Conservation (phyloP, 2,113 vertebrate species). For the Scalopus aquaticus region DNA sequence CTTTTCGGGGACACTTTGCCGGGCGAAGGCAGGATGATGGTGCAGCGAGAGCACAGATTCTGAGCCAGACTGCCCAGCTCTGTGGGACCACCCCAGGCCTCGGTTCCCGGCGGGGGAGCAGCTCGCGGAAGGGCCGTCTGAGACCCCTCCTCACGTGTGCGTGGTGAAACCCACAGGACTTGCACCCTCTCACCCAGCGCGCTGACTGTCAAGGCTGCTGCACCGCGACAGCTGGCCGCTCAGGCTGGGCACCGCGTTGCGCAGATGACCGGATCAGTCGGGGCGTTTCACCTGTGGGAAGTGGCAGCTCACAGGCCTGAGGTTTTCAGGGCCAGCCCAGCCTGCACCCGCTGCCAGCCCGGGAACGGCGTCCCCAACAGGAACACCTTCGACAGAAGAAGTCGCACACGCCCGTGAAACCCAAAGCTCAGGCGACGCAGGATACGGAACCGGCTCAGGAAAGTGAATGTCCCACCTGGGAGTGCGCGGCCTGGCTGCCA, state of each 20-base stretch:
- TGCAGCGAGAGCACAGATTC: too few relatives aligned
- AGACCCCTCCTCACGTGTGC: constrained; percentile 11
- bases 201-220: too few relatives aligned
- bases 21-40: neutral
- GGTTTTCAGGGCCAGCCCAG: constrained; percentile 3
- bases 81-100: too few relatives aligned
- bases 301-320: constrained; percentile 37
- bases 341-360: neutral
- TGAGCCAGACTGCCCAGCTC: too few relatives aligned
- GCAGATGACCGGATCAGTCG: constrained; percentile 68
- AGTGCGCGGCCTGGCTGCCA: neutral
- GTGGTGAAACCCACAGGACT: too few relatives aligned
- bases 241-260: too few relatives aligned
- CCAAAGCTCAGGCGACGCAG: neutral
- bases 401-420: neutral
- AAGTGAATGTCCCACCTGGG: neutral
- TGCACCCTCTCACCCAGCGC: too few relatives aligned
- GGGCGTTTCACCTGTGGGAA: constrained; percentile 65
- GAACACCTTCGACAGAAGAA: neutral
- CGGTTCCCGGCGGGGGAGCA: too few relatives aligned
- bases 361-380: neutral
- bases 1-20: neutral
- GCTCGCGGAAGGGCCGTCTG: neutral
- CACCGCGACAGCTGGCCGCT: too few relatives aligned
- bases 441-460: neutral